These are phyloP conservation scores for Mionectes macconnelli DNA, from an alignment of 2,113 vertebrate genomes.

Conservation along the genomic window DNA sequence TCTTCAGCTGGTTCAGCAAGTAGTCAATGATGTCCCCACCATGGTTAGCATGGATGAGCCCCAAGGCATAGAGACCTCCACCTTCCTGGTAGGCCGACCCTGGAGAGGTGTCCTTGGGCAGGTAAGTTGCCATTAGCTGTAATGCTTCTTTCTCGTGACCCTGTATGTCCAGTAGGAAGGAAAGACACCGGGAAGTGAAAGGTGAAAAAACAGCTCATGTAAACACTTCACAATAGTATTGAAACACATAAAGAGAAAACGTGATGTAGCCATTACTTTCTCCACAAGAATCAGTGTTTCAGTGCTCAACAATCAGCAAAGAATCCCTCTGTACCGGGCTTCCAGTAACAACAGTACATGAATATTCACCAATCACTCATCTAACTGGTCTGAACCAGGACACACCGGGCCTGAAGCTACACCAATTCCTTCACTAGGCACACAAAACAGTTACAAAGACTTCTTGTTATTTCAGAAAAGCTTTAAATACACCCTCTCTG, in stretches of 20 bases:
- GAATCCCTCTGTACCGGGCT: neutral
- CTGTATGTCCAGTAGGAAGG: constrained; percentile 61
- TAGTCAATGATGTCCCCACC: constrained; percentile 99
- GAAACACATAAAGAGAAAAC: neutral
- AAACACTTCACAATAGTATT: neutral
- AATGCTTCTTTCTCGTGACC: constrained; percentile 98
- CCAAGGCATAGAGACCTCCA: constrained; percentile 94
- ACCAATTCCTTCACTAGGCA: neutral
- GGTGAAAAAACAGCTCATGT: neutral
- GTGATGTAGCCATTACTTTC: neutral
- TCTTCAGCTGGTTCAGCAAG: constrained; percentile 96
- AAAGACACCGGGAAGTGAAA: neutral
- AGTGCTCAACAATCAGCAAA: neutral
- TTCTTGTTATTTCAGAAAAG: neutral
- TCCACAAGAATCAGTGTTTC: neutral
- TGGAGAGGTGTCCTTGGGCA: constrained; percentile 97
- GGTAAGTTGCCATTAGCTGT: constrained; percentile 96
- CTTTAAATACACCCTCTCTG: neutral
- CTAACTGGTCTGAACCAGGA: neutral
- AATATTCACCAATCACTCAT: neutral
- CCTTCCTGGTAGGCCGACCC: constrained; percentile 98
- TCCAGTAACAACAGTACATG: neutral
- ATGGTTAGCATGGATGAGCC: constrained; percentile 98
- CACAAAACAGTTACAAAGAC: neutral
- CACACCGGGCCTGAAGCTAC: neutral